phyloP scores from a whole-genome alignment of 2,113 vertebrate species.

The Nansenia antarctica region DNA sequence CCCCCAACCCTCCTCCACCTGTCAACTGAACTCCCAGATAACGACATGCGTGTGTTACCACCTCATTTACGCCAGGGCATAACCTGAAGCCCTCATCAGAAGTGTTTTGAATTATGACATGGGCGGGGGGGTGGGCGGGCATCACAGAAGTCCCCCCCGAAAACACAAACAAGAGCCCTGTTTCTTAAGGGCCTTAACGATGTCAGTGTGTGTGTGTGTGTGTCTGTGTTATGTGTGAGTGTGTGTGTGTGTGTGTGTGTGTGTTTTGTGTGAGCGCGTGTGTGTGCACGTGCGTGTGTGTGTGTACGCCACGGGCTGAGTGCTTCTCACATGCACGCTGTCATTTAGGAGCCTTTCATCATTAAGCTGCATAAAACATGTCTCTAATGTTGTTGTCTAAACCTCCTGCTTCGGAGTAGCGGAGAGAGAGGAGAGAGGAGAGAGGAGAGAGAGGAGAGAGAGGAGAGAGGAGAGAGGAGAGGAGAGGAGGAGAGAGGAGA shows the following conservation, averaged over 20 bases:
- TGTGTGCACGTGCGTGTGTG: neutral
- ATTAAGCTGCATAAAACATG: conserved; percentile 25
- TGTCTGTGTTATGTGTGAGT: neutral
- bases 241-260: conserved; percentile 8
- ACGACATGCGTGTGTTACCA: conserved; percentile 38
- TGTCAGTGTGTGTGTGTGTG: conserved; percentile 31
- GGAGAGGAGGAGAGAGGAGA: neutral
- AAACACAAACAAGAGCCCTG: conserved; percentile 9
- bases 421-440: conserved; percentile 25
- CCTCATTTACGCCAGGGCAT: conserved; percentile 42
- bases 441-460: neutral
- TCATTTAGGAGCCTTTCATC: conserved; percentile 43
- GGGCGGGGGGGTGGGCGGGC: too few species aligned
- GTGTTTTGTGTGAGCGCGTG: too few species aligned
- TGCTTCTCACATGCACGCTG: conserved; percentile 21
- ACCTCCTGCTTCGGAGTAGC: conserved; percentile 35
- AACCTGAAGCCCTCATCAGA: conserved; percentile 44
- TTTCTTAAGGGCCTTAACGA: conserved; percentile 31
- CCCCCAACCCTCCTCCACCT: conserved; percentile 39
- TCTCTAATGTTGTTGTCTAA: conserved; percentile 31
- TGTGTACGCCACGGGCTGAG: too few species aligned
- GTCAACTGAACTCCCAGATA: conserved; percentile 42
- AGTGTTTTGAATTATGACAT: conserved; percentile 44
- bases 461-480: neutral
- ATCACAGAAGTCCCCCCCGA: conserved; percentile 11